Conservation (phyloP, 2,113 vertebrate genomes). For the Casuarius casuarius region DNA sequence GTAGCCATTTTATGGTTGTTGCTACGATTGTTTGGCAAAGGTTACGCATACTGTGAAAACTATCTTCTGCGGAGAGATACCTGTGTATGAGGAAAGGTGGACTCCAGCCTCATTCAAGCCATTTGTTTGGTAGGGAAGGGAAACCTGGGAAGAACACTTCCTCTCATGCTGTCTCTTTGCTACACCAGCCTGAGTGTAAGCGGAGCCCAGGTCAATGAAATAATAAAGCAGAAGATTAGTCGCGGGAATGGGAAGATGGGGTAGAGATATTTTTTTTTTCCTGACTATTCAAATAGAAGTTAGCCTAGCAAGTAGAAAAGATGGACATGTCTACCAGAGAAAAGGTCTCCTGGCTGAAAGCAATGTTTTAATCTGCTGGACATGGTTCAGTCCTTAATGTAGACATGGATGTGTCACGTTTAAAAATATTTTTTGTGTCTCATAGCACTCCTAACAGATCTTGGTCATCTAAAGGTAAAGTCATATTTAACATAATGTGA, state of each 20-base stretch:
- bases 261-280: background rate
- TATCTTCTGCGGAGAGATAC: background rate
- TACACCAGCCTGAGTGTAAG: accelerated
- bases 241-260: background rate
- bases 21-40: conserved; percentile 60
- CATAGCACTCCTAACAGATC: background rate
- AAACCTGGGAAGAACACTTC: accelerated
- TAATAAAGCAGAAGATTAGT: background rate
- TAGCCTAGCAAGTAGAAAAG: background rate
- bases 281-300: background rate
- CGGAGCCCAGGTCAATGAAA: background rate
- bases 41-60: conserved; percentile 40
- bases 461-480: background rate
- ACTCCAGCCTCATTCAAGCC: background rate
- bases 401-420: background rate
- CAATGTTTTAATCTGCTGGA: background rate
- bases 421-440: background rate
- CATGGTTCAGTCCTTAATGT: background rate
- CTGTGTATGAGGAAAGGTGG: background rate
- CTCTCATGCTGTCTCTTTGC: accelerated
- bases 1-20: conserved; percentile 52
- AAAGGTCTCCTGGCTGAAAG: background rate
- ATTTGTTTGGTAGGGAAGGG: background rate
- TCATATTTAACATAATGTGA: background rate
- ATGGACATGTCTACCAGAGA: background rate